Evolutionary conservation across 2,113 vertebrate genomes (phyloP).

Genomic region (Heptranchias perlo): DNA sequence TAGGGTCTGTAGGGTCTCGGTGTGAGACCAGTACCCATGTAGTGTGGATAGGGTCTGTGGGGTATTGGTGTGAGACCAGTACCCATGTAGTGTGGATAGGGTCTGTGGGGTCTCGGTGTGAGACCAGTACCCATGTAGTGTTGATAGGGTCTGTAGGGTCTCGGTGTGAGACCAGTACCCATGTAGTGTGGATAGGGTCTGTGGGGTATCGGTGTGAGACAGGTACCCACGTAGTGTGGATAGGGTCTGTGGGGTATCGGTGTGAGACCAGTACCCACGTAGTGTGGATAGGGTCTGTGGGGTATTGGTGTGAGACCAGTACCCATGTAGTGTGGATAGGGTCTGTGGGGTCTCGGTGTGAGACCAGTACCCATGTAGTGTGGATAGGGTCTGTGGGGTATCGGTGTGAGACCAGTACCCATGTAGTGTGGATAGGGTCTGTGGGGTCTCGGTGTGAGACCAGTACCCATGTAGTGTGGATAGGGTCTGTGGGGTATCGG

Average conservation of each 20-base stretch:
- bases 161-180: too few relatives aligned
- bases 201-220: neutral
- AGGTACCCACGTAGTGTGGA: too few relatives aligned
- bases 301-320: neutral
- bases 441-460: neutral
- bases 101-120: neutral
- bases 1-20: neutral
- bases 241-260: neutral
- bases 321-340: too few relatives aligned
- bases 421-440: neutral
- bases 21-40: too few relatives aligned
- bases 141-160: too few relatives aligned
- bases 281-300: neutral
- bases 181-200: neutral
- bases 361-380: too few relatives aligned
- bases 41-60: neutral
- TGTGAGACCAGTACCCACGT: too few relatives aligned
- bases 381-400: neutral
- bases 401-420: too few relatives aligned
- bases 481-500: neutral
- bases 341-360: neutral
- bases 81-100: too few relatives aligned
- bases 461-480: too few relatives aligned
- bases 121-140: too few relatives aligned
- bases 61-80: neutral